Percentiles rank a stretch among this genome's conserved stretches.
Evolutionary conservation across 2,888 invertebrate genomes (phyloP).

Genomic region (Oscheius onirici): DNA sequence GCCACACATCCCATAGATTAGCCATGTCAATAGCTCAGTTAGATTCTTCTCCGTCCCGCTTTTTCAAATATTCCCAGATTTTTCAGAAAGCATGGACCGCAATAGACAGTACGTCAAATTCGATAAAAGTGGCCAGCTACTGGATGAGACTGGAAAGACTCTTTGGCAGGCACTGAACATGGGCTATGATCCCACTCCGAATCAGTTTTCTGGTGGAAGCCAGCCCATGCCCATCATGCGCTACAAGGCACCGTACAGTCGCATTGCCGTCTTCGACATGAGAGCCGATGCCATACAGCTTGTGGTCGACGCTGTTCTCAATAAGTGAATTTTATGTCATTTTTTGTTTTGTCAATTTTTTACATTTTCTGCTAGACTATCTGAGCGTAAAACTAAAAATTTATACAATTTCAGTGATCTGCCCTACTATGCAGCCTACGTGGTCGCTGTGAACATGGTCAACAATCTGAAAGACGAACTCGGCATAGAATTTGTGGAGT

Average conservation of each 20-base stretch:
- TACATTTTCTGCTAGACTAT: too few relatives aligned
- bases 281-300: slow-evolving; percentile 32
- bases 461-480: slow-evolving; percentile 6
- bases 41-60: too few relatives aligned
- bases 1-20: too few relatives aligned
- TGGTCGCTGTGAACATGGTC: slow-evolving; percentile 20
- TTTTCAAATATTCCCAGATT: too few relatives aligned
- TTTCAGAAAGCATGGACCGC: background rate
- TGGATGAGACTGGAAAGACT: slow-evolving; percentile 27
- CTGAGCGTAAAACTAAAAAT: too few relatives aligned
- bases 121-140: slow-evolving; percentile 3
- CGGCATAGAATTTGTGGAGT: slow-evolving; percentile 3
- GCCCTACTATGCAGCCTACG: slow-evolving; percentile 27
- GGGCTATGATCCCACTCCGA: background rate
- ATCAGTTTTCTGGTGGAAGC: background rate
- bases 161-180: slow-evolving; percentile 14
- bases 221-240: slow-evolving; percentile 19
- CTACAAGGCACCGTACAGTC: slow-evolving; percentile 29
- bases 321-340: too few relatives aligned
- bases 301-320: slow-evolving; percentile 29
- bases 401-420: slow-evolving; percentile 2
- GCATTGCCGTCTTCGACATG: slow-evolving; percentile 27
- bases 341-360: too few relatives aligned
- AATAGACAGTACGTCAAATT: background rate
- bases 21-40: too few relatives aligned